Evolutionary conservation across 2,888 invertebrate species (phyloP), one percentile per base, ranked within the genome.

Genomic region (Amblyteles armatorius): DNA sequence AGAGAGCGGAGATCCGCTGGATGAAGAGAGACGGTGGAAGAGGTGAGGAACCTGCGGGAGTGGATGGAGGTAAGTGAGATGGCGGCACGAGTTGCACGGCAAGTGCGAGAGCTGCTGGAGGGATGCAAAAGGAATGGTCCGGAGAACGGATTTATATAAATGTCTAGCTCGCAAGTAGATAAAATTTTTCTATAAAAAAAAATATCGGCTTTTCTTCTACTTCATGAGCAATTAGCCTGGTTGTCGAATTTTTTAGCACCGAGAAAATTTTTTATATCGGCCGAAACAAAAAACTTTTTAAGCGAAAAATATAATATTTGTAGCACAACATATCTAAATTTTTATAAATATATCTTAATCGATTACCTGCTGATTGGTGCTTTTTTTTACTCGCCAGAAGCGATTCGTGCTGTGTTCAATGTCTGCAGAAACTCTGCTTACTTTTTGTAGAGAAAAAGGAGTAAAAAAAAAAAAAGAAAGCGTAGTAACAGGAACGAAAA

Each of bases 81-180:
- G 11, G 57, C 57, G 22, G 57, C 52, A n/a, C 65, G 19, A 22
- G 63, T 69, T 33, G 44, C 69, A 63, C 69, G 48, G 68, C 29
- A 13, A 26, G 16, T 36, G 68, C 44, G 72, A 68, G 68, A 72
- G 52, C 68, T 67, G 67, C 29, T 40, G 65, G 63, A 29, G 76
- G 71, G 63, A 78, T 74, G 81, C 40, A 76, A 73, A 63, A 78
- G 78, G 52, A 84, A 74, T 71, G 57, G 36, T 74, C 26, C 33
- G 65, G 55, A 36, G 57, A 74, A 67, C 79, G 71, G 40, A 82
- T 79, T 79, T 79, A 79, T 79, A 63, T 67, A 67, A 57, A 71
- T 71, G 44, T 63, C 40, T 40, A 52, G 19, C 4, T 52, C 19
- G 6, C 6, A 52, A 55, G 52, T 52, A 52, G 19, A n/a, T n/a